A percentile compares a stretch with the other conserved stretches of the same genome.
These are phyloP conservation scores for Neocrepidodera transversa DNA, from an alignment of 2,888 invertebrate species.

Conservation along the genomic window DNA sequence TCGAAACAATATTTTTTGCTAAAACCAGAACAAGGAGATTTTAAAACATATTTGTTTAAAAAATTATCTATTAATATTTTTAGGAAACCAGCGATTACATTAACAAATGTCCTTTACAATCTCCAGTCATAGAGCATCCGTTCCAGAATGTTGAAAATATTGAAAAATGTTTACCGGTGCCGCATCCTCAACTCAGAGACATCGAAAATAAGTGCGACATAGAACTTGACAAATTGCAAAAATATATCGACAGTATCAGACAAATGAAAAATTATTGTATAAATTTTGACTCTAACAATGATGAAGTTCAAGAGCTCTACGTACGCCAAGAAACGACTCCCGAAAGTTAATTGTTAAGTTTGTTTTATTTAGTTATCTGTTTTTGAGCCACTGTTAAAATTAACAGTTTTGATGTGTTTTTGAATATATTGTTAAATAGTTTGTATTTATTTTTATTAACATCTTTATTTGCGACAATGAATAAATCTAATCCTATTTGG, in stretches of 20 bases:
- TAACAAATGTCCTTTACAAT: not conserved
- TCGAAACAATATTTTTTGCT: no score
- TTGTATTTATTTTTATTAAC: no score
- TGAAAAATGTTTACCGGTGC: not conserved
- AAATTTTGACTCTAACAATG: not conserved
- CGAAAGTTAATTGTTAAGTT: no score
- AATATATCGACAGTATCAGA: constrained; percentile 17
- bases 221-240: constrained; percentile 20
- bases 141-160: not conserved
- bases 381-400: no score
- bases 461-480: no score
- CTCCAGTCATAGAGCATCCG: not conserved
- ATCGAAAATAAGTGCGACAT: constrained; percentile 25
- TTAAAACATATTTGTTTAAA: no score
- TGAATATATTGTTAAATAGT: no score
- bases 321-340: not conserved
- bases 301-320: not conserved
- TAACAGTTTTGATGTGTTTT: no score
- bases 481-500: no score
- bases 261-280: constrained; percentile 21
- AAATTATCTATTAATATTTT: no score
- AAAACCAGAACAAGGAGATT: no score
- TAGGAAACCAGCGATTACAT: not conserved
- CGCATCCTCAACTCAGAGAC: constrained; percentile 8
- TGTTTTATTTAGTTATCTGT: no score